These are phyloP conservation scores for Xestia c-nigrum DNA, from an alignment of 2,888 invertebrate species.

Conservation along the genomic window DNA sequence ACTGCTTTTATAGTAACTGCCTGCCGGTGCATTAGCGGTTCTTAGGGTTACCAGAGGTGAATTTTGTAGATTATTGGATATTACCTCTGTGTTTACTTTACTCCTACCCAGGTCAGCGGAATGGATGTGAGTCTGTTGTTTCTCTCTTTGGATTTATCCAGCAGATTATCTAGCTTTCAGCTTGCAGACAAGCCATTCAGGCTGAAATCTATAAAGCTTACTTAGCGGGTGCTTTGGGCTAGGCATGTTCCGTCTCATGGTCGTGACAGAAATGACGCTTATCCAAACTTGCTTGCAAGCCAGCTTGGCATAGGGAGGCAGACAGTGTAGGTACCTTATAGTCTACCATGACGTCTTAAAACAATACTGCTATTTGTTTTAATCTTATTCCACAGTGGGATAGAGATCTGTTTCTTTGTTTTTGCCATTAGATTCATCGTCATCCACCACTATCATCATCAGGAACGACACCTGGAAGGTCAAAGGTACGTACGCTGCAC, in stretches of 20 bases:
- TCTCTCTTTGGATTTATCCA: background rate
- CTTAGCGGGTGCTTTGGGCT: background rate
- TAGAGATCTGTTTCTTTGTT: too few relatives aligned
- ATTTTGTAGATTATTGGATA: conserved; percentile 39
- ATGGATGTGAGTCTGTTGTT: background rate
- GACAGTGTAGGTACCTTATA: background rate
- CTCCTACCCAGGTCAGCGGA: background rate
- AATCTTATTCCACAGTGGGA: too few relatives aligned
- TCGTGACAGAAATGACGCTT: background rate
- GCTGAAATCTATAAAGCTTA: background rate
- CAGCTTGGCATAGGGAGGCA: background rate
- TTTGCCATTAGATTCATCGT: too few relatives aligned
- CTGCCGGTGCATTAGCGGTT: conserved; percentile 75
- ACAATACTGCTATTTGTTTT: too few relatives aligned
- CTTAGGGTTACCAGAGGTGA: conserved; percentile 45
- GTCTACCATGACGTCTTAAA: background rate
- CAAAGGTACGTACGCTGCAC: too few relatives aligned
- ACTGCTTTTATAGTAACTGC: conserved; percentile 75
- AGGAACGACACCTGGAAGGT: too few relatives aligned
- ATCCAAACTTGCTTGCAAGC: background rate
- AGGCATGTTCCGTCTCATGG: background rate
- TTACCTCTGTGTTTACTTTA: conserved; percentile 29
- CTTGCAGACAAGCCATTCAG: background rate
- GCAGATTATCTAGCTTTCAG: background rate
- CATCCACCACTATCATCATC: too few relatives aligned